These are phyloP conservation scores for Aurelia aurita complex sp. Pacific DNA, from an alignment of 30 jellyfish, hydroid and myxozoan species.

Conservation along the genomic window DNA sequence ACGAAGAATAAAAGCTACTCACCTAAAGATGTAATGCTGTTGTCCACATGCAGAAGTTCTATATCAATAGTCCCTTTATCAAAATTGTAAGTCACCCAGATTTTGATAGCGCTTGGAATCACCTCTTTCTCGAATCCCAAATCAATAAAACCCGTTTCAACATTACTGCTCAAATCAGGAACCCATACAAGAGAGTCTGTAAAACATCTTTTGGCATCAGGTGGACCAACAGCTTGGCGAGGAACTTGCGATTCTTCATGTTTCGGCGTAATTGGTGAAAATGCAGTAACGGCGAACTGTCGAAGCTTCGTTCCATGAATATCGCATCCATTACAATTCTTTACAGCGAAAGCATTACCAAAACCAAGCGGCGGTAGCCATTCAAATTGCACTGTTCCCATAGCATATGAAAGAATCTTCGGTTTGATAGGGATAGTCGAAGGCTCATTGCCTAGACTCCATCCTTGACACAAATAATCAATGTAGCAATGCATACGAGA, in stretches of 20 bases:
- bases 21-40: conserved; percentile 79
- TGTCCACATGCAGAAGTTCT: conserved; percentile 78
- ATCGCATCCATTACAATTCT: conserved; percentile 66
- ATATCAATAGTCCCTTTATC: conserved; percentile 49
- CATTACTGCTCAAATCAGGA: conserved; percentile 10
- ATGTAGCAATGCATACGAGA: conserved; percentile 97
- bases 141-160: conserved; percentile 37
- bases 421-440: conserved; percentile 88
- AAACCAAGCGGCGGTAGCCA: conserved; percentile 87
- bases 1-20: not conserved
- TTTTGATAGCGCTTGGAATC: conserved; percentile 79
- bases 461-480: conserved; percentile 59
- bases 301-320: conserved; percentile 17
- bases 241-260: conserved; percentile 29
- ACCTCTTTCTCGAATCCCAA: conserved; percentile 76
- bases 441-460: conserved; percentile 65
- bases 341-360: conserved; percentile 40
- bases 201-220: conserved; percentile 75
- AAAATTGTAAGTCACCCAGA: conserved; percentile 76
- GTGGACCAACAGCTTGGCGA: conserved; percentile 83
- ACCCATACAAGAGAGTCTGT: conserved; percentile 57
- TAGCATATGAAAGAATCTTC: conserved; percentile 45
- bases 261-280: conserved; percentile 3
- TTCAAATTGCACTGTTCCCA: conserved; percentile 27
- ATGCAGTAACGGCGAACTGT: conserved; percentile 68